phyloP scores from a whole-genome alignment of 2,797 vertebrate species.

The Todus mexicanus region DNA sequence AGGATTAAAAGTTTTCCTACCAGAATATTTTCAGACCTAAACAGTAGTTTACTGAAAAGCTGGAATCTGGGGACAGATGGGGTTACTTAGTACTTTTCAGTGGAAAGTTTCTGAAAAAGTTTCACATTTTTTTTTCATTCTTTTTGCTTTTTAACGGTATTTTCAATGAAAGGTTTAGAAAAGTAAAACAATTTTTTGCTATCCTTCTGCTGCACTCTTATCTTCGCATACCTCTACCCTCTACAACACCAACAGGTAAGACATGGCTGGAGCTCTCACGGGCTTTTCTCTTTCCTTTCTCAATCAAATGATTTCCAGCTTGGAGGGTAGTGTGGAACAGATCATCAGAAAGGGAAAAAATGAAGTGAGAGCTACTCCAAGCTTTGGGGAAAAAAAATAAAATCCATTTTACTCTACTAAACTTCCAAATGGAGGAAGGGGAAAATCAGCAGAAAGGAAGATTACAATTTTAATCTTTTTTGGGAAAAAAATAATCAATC shows the following conservation, averaged over 20 bases:
- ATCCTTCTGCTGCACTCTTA: no score
- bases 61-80: background rate
- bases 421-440: background rate
- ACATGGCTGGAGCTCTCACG: background rate
- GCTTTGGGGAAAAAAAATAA: background rate
- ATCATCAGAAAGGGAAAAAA: background rate
- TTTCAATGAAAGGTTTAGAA: background rate
- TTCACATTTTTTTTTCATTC: background rate
- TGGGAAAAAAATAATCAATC: fast-evolving
- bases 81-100: background rate
- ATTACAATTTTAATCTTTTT: background rate
- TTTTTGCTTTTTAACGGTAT: background rate
- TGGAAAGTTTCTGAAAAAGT: background rate
- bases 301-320: background rate
- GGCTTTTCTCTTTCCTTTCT: background rate
- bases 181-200: background rate
- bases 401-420: background rate
- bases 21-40: background rate
- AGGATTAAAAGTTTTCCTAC: background rate
- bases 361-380: background rate
- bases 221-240: background rate
- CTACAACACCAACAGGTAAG: background rate
- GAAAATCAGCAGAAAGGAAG: background rate
- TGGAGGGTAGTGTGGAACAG: background rate
- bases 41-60: background rate